These are phyloP conservation scores for Steinernema khuongi DNA, from an alignment of 1,140 invertebrate species.

Conservation along the genomic window DNA sequence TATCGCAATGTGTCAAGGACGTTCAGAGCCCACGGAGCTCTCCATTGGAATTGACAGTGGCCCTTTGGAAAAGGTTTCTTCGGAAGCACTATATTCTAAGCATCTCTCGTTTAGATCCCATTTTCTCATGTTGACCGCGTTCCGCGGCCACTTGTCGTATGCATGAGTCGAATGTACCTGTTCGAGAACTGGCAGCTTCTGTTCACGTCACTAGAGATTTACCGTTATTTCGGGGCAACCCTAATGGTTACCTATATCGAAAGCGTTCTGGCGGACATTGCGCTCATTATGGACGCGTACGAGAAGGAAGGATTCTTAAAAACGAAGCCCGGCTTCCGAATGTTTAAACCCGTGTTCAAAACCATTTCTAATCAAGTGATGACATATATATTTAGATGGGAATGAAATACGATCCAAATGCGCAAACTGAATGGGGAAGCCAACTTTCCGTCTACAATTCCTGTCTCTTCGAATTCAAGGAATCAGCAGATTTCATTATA, in stretches of 20 bases:
- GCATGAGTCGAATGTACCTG: slow-evolving; percentile 38
- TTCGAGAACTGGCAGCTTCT: slow-evolving; percentile 36
- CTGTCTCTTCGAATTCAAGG: neutral
- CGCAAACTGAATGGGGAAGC: neutral
- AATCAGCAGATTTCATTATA: neutral
- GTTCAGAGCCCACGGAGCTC: no score
- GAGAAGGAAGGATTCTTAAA: slow-evolving; percentile 33
- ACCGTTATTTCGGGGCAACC: slow-evolving; percentile 33
- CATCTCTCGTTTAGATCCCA: no score
- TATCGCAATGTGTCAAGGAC: no score
- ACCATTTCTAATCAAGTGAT: no score
- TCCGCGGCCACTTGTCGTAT: no score
- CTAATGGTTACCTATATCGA: slow-evolving; percentile 32
- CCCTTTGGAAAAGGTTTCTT: no score
- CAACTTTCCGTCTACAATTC: neutral
- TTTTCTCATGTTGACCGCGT: no score
- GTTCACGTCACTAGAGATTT: slow-evolving; percentile 31
- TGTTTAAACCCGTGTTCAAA: no score
- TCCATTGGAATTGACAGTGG: no score
- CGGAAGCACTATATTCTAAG: no score
- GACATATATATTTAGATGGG: no score
- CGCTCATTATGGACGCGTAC: slow-evolving; percentile 26
- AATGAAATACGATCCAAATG: neutral
- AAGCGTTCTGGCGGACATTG: slow-evolving; percentile 22
- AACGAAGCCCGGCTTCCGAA: no score